Conservation (phyloP, 2,113 vertebrate genomes). For the Dendrocopos noguchii region DNA sequence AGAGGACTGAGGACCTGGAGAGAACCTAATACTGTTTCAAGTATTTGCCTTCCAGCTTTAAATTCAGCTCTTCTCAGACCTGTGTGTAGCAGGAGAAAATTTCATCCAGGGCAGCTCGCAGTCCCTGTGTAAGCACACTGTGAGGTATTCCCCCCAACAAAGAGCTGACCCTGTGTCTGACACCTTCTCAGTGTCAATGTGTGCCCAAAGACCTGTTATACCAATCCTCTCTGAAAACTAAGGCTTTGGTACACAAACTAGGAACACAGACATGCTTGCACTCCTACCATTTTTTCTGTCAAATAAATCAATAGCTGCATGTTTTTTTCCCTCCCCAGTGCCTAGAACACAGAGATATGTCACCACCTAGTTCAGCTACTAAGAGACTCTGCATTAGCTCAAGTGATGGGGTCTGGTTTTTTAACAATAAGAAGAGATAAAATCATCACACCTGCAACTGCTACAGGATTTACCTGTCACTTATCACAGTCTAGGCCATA, state of each 20-base stretch:
- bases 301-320: not conserved
- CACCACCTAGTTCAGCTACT: not conserved
- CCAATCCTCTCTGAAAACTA: not conserved
- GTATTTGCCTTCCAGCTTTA: not conserved
- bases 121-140: not conserved
- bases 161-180: not conserved
- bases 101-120: not conserved
- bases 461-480: not conserved
- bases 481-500: not conserved
- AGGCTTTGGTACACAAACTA: not conserved
- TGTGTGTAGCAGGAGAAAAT: accelerated
- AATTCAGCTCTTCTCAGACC: not conserved
- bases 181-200: not conserved
- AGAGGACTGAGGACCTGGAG: not conserved
- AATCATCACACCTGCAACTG: not conserved
- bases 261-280: not conserved
- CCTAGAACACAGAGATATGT: not conserved
- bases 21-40: not conserved
- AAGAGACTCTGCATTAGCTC: not conserved
- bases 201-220: not conserved
- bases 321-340: not conserved
- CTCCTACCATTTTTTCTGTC: not conserved
- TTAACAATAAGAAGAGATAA: not conserved
- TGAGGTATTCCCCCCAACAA: accelerated
- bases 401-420: not conserved